These are phyloP conservation scores for Paramisgurnus dabryanus DNA, from an alignment of 2,113 vertebrate species.

Conservation along the genomic window DNA sequence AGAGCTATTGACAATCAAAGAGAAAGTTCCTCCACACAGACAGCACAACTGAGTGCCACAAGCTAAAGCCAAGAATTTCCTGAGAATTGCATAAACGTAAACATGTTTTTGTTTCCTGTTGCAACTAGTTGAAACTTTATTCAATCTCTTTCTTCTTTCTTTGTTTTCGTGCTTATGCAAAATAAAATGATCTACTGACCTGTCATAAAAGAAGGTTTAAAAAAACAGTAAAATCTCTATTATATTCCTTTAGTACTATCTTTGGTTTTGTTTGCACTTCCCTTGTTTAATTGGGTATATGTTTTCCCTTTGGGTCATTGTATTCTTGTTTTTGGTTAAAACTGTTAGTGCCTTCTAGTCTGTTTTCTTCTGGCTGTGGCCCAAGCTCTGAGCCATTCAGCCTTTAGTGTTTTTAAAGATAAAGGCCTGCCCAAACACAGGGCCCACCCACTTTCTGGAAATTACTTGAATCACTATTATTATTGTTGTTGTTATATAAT, in stretches of 20 bases:
- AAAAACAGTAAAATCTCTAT: too few relatives aligned
- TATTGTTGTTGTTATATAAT: conserved; percentile 17
- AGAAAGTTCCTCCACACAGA: conserved; percentile 67
- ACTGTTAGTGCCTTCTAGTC: conserved; percentile 53
- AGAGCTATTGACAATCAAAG: conserved; percentile 67
- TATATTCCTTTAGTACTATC: too few relatives aligned
- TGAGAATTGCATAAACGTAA: not conserved
- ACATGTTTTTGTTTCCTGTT: not conserved
- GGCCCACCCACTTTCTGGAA: conserved; percentile 25
- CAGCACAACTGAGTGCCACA: conserved; percentile 51
- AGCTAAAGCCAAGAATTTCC: conserved; percentile 48
- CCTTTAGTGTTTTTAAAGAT: conserved; percentile 7
- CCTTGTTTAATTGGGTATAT: too few relatives aligned
- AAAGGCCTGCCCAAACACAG: not conserved
- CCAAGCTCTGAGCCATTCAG: conserved; percentile 26
- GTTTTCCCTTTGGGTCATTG: too few relatives aligned
- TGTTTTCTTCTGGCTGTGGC: conserved; percentile 66
- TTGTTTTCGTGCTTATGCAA: not conserved
- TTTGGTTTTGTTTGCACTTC: too few relatives aligned
- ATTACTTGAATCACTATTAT: conserved; percentile 58
- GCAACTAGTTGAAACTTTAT: not conserved
- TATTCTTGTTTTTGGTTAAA: not conserved
- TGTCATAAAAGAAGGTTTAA: too few relatives aligned
- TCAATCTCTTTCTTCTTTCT: not conserved
- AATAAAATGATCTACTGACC: too few relatives aligned